Evolutionary conservation across 2,888 invertebrate species (phyloP).

Genomic region (Eumerus sabulonum): DNA sequence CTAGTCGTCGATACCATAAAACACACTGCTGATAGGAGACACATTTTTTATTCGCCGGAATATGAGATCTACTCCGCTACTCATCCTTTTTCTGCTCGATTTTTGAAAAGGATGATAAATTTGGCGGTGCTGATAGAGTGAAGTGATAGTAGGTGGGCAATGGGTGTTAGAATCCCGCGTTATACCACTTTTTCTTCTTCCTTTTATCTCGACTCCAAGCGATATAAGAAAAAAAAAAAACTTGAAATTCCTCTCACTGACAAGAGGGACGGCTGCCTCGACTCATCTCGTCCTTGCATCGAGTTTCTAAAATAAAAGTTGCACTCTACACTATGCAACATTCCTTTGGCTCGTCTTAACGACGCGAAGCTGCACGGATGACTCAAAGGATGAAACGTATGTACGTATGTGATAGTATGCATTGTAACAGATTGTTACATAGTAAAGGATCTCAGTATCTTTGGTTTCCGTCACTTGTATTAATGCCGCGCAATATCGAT

Average conservation of each 20-base stretch:
- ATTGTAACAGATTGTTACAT: slow-evolving; percentile 59
- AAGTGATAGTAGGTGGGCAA: slow-evolving; percentile 31
- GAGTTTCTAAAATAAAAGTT: slow-evolving; percentile 67
- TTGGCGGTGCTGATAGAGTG: slow-evolving; percentile 59
- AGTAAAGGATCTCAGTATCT: slow-evolving; percentile 2
- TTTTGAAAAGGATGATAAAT: slow-evolving; percentile 61
- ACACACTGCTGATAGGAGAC: slow-evolving; percentile 60
- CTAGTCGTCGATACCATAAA: slow-evolving; percentile 61
- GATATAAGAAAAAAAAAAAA: slow-evolving; percentile 42
- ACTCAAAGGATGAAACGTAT: slow-evolving; percentile 40
- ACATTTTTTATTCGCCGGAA: slow-evolving; percentile 39
- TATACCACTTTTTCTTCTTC: slow-evolving; percentile 9
- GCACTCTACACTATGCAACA: slow-evolving; percentile 37
- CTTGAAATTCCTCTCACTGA: slow-evolving; percentile 57
- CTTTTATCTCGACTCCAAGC: slow-evolving; percentile 33
- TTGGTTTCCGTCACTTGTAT: slow-evolving; percentile 56
- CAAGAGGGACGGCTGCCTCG: slow-evolving; percentile 30
- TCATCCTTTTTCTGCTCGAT: slow-evolving; percentile 24
- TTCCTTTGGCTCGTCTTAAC: slow-evolving; percentile 19
- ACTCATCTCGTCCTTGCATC: slow-evolving; percentile 31
- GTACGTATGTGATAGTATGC: slow-evolving; percentile 62
- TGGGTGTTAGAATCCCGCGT: slow-evolving; percentile 54
- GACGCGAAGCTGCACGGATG: too few species aligned
- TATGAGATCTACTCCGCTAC: slow-evolving; percentile 38
- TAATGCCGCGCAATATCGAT: slow-evolving; percentile 62